Base-by-base conservation (phyloP, 2,113 vertebrate genomes). In the Oncorhynchus tshawytscha region DNA sequence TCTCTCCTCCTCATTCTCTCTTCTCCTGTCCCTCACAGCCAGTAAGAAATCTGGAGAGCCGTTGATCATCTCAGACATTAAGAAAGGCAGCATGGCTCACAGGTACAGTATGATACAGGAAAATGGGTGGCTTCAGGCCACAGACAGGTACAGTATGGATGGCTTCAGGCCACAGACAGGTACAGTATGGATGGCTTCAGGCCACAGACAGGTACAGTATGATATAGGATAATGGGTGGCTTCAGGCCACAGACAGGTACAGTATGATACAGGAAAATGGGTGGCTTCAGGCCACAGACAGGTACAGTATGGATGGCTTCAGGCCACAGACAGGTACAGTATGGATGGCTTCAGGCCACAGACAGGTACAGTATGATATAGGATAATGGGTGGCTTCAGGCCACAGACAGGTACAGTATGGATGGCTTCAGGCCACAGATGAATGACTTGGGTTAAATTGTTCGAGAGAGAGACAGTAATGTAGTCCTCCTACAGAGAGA, bases 51-150 rank as follows among this genome's bases (percentile, higher is more conserved):
- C 90, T 18, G 97, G 95, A 3, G 97, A 99, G 73, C 95, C 97
- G 24, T 92, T 99, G 84, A 97, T 98, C 90, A 99, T 99, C 81
- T 98, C 97, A 0, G 97, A 99, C 89, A 96, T 99, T 92, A 98
- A 96, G 94, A 99, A 97, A 80, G 97, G 96, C 81, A 99, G 97
- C 1, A 95, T 98, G 85, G 97, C 97, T 0, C 97, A 99, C 91
- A 96, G 97, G 97, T 98, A 93, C 6, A 31, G 27, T 27, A 27
- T 27, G 25, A 27, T 27, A 27, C 25, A 27, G 25, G 25, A 27
- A 27, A 29, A 51, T 3, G 9, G 49, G 3, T 15, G 49, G 15
- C 49, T 51, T 51, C 49, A 12, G 49, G 2, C 15, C 11, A 51
- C 13, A 51, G 13, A 51, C 91, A 96, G 97, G 97, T 98, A 93